Percentiles rank a stretch among this genome's conserved stretches.
Evolutionary conservation across 2,888 invertebrate species (phyloP).

Genomic region (Trachelus troglodyta): DNA sequence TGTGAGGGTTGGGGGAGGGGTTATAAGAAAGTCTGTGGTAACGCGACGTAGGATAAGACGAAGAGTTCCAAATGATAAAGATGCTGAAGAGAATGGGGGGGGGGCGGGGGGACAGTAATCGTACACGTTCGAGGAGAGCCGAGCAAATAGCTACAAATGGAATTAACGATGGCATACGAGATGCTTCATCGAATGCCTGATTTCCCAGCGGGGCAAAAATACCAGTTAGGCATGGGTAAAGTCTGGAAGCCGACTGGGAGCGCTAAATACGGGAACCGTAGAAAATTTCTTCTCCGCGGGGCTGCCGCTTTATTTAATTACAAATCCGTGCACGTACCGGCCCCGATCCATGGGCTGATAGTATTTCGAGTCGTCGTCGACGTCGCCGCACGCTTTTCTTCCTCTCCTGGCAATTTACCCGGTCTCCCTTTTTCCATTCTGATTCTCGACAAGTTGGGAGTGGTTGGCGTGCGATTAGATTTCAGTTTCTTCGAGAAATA

Average conservation of each 20-base stretch:
- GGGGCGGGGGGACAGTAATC: neutral
- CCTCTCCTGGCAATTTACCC: neutral
- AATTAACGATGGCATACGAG: slow-evolving; percentile 49
- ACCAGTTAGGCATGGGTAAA: slow-evolving; percentile 41
- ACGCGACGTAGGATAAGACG: neutral
- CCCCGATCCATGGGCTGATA: neutral
- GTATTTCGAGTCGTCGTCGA: neutral
- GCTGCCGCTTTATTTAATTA: slow-evolving; percentile 32
- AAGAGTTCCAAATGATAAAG: neutral
- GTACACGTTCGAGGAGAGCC: slow-evolving; percentile 7
- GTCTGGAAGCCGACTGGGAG: neutral
- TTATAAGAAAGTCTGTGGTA: neutral
- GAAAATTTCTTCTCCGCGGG: slow-evolving; percentile 25
- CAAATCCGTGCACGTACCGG: slow-evolving; percentile 33
- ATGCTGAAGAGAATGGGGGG: neutral
- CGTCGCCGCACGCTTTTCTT: neutral
- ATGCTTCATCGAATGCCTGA: slow-evolving; percentile 53
- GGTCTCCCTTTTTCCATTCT: neutral
- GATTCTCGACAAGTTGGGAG: neutral
- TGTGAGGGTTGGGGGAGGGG: neutral
- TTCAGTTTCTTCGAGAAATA: neutral
- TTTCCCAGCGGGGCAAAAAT: slow-evolving; percentile 54
- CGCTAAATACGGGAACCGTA: slow-evolving; percentile 35
- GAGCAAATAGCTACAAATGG: slow-evolving; percentile 50
- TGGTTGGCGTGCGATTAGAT: neutral